Evolutionary conservation across 2,113 vertebrate genomes (phyloP).

Genomic region (Pimephales promelas): DNA sequence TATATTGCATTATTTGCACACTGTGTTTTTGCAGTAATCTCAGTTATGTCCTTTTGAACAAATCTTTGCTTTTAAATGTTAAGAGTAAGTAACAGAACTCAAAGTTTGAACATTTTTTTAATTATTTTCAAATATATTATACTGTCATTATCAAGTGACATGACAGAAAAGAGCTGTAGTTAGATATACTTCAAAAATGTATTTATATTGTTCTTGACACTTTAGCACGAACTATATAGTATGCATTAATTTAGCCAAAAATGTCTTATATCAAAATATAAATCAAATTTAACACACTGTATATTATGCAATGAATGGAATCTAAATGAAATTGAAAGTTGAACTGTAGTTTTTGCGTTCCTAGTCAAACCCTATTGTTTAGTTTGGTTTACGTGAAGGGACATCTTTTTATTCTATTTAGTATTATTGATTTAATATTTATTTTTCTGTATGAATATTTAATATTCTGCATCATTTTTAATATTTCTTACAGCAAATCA

Average conservation of each 20-base stretch:
- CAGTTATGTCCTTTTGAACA: constrained; percentile 12
- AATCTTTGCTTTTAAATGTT: constrained; percentile 28
- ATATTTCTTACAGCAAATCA: not conserved
- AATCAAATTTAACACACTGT: constrained; percentile 20
- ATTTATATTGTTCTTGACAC: constrained; percentile 13
- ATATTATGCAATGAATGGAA: constrained; percentile 38
- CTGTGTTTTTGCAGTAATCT: constrained; percentile 19
- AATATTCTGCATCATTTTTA: constrained; percentile 1
- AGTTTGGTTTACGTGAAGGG: not conserved
- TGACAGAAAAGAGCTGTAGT: constrained; percentile 26
- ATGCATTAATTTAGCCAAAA: constrained; percentile 40
- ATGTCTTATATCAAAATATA: constrained; percentile 25
- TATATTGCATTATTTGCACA: constrained; percentile 37
- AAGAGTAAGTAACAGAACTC: constrained; percentile 11
- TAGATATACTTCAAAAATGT: constrained; percentile 23
- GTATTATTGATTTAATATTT: not conserved
- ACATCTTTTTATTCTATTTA: constrained; percentile 18
- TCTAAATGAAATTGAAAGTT: not conserved
- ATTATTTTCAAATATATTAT: constrained; percentile 16
- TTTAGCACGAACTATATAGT: constrained; percentile 37
- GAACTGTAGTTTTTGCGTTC: not conserved
- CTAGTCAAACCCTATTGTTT: not conserved
- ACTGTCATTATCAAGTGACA: constrained; percentile 23
- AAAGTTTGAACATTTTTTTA: not conserved
- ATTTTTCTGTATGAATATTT: constrained; percentile 21